Evolutionary conservation across 2,113 vertebrate genomes (phyloP), one percentile per base, ranked within the genome.

Genomic region (Heterotis niloticus): DNA sequence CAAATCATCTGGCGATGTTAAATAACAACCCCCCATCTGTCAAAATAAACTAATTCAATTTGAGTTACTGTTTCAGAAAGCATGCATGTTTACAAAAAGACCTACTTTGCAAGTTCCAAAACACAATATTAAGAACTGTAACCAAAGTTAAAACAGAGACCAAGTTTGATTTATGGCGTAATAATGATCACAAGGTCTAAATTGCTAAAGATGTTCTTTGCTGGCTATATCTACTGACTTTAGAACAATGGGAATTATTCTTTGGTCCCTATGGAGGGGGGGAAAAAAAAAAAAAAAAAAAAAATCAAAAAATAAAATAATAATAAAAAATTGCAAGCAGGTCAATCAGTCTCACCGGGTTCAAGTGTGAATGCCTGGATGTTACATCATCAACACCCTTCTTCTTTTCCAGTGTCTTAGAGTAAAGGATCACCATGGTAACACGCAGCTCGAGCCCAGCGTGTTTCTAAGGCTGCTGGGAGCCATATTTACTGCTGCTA

Each of bases 341-440:
- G 23, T 64, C 9, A 59, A 59, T 23, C 20, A 75, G 57, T 57
- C 91, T 92, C 87, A 95, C 94, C 94, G 90, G 91, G 87, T 90
- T 92, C 89, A 88, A 89, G 82, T 88, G 86, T 26, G 81, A 83
- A 85, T 80, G 84, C 85, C 90, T 88, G 90, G 88, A 79, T 86
- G 90, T 93, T 91, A 93, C 64, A 68, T 94, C 91, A 93, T 91
- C 91, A 87, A 92, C 91, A 90, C 88, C 90, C 91, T 93, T 91
- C 89, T 90, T 94, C 91, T 92, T 93, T 88, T 92, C 90, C 90
- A 92, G 89, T 90, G 90, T 91, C 93, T 94, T 93, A 84, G 93
- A 91, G 88, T 92, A 91, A 89, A 94, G 91, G 88, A 94, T 95
- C 94, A 95, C 94, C 94, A 95, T 95, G 91, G 91, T 94, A 91